Base-by-base conservation (phyloP, 92 coral and sea anemone species). In the Scolanthus callimorphus region DNA sequence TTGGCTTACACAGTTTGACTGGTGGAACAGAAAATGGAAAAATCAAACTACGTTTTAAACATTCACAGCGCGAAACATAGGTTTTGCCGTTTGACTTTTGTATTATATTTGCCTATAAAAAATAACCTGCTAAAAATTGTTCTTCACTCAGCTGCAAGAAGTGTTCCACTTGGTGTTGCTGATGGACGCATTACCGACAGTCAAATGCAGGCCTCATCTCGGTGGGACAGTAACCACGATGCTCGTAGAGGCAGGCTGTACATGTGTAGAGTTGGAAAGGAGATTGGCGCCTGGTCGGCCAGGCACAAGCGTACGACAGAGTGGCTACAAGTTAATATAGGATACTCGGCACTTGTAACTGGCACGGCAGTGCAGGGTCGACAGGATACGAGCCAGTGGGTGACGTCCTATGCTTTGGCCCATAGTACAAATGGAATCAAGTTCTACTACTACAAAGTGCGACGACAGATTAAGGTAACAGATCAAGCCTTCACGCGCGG, bases 361-460 rank as follows among this genome's bases (percentile, higher is more conserved):
- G 95, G 81, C 15, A 69, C 80, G 2, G 97, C 82, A 4, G 79
- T 85, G 0, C 97, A 90, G 44, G 97, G 97, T 13, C 90, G 97
- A 3, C 81, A 78, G 39, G 79, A 61, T 21, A 23, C 31, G 20
- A 78, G 63, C 37, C 95, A 87, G 24, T 87, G 95, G 95, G 95
- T 87, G 49, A 87, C 69, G 57, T 76, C 69, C 20, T 87, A 87
- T 46, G 63, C 49, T 37, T 50, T 87, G 38, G 78, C 56, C 27
- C 73, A 69, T 20, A 55, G 89, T 24, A 29, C 54, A 26, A 68
- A 73, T 60, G 95, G 95, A 29, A 55, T 82, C 46, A 66, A 67
- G 9, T 87, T 87, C 62, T 58, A 29, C n/a, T 67, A 51, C 29
- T 87, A 82, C 72, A 65, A 57, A 10, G 58, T 72, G 3, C 70